Evolutionary conservation across 2,113 vertebrate species (phyloP).

Genomic region (Tylochromis polylepis): DNA sequence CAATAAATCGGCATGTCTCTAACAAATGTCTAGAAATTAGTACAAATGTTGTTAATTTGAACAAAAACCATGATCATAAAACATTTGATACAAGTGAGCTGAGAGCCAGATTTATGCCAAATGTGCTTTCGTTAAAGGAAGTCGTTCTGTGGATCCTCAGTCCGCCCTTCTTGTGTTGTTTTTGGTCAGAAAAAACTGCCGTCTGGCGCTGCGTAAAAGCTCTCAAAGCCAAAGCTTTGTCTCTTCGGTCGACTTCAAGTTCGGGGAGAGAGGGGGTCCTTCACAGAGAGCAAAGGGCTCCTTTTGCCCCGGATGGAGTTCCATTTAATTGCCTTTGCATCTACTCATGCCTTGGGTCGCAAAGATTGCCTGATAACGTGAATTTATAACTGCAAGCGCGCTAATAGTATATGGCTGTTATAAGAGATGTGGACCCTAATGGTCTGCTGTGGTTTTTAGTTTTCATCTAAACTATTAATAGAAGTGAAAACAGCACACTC

Average conservation of each 20-base stretch:
- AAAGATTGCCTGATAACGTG: slow-evolving; percentile 19
- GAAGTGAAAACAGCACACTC: not conserved
- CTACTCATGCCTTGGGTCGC: slow-evolving; percentile 42
- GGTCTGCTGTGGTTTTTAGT: not conserved
- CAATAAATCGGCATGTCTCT: not conserved
- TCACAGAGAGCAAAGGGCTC: slow-evolving; percentile 46
- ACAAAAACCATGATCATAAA: not conserved
- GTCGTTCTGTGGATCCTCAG: not conserved
- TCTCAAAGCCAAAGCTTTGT: slow-evolving; percentile 70
- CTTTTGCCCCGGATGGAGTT: slow-evolving; percentile 65
- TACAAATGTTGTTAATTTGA: not conserved
- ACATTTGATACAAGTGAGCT: not conserved
- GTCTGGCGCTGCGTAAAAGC: slow-evolving; percentile 34
- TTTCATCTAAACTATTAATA: not conserved
- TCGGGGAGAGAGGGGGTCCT: slow-evolving; percentile 67
- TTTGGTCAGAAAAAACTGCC: slow-evolving; percentile 9
- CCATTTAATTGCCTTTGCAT: slow-evolving; percentile 53
- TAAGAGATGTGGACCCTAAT: not conserved
- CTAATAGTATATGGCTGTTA: not conserved
- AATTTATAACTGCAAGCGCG: not conserved
- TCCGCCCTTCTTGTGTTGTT: not conserved
- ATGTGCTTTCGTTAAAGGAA: slow-evolving; percentile 8
- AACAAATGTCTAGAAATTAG: not conserved
- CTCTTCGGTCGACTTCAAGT: slow-evolving; percentile 76
- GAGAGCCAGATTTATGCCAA: not conserved